These are phyloP conservation scores for Apomyelois bistriatella DNA, from an alignment of 2,888 invertebrate genomes.

Conservation along the genomic window DNA sequence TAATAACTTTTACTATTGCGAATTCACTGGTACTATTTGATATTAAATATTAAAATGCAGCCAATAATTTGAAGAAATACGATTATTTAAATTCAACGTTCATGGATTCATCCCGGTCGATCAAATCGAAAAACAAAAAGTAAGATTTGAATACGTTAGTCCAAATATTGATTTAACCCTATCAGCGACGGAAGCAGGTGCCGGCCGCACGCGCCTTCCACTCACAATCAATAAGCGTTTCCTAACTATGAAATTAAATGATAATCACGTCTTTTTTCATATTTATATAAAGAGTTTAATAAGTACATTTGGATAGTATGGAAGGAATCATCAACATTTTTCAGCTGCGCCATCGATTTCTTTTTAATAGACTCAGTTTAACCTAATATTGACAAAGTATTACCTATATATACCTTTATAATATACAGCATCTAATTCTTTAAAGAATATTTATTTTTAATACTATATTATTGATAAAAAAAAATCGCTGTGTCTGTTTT, in stretches of 20 bases:
- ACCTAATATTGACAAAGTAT: too few relatives aligned
- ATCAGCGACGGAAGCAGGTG: constrained; percentile 77
- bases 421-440: too few relatives aligned
- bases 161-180: constrained; percentile 80
- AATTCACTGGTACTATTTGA: too few relatives aligned
- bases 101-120: constrained; percentile 26
- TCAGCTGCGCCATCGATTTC: background rate
- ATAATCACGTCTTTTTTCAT: constrained; percentile 74
- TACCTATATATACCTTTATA: too few relatives aligned
- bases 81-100: constrained; percentile 22
- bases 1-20: too few relatives aligned
- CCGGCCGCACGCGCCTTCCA: constrained; percentile 58
- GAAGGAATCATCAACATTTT: constrained; percentile 39
- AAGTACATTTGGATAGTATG: constrained; percentile 57
- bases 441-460: too few relatives aligned
- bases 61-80: constrained; percentile 4
- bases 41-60: background rate
- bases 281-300: constrained; percentile 69
- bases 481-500: too few relatives aligned
- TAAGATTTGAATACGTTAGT: constrained; percentile 66
- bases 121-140: constrained; percentile 48
- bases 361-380: too few relatives aligned
- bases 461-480: too few relatives aligned
- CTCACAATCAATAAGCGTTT: constrained; percentile 69
- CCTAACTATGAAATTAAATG: constrained; percentile 79